Evolutionary conservation across 2,113 vertebrate genomes (phyloP).

Genomic region (Astatotilapia flaviijosephi): DNA sequence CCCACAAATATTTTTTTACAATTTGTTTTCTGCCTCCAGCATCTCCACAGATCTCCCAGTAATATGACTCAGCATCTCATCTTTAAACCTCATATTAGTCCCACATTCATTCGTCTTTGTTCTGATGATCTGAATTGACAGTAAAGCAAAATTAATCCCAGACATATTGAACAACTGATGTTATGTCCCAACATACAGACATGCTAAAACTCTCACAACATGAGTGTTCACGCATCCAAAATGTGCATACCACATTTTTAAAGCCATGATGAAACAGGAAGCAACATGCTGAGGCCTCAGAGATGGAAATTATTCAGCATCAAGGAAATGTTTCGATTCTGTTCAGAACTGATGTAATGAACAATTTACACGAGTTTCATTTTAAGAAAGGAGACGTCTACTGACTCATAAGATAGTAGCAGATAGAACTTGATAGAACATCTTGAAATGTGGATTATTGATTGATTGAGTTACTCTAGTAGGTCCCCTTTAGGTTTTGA

Average conservation of each 20-base stretch:
- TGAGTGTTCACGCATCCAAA: slow-evolving; percentile 19
- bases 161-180: not conserved
- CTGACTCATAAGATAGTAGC: not conserved
- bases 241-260: slow-evolving; percentile 42
- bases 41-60: not conserved
- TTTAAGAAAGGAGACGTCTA: not conserved
- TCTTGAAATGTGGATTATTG: not conserved
- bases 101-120: not conserved
- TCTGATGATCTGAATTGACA: not conserved
- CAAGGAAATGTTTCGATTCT: not conserved
- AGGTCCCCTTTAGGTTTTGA: not conserved
- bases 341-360: not conserved
- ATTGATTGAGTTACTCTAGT: not conserved
- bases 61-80: not conserved
- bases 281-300: slow-evolving; percentile 26
- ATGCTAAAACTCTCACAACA: slow-evolving; percentile 20
- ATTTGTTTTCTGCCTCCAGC: not conserved
- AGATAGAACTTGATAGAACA: not conserved
- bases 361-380: not conserved
- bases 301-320: not conserved
- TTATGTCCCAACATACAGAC: not conserved
- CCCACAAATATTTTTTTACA: not conserved
- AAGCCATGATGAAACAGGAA: slow-evolving; percentile 10
- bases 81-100: not conserved
- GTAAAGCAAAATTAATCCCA: not conserved